These are phyloP conservation scores for Alfaro cultratus DNA, from an alignment of 2,797 vertebrate genomes.

Conservation along the genomic window DNA sequence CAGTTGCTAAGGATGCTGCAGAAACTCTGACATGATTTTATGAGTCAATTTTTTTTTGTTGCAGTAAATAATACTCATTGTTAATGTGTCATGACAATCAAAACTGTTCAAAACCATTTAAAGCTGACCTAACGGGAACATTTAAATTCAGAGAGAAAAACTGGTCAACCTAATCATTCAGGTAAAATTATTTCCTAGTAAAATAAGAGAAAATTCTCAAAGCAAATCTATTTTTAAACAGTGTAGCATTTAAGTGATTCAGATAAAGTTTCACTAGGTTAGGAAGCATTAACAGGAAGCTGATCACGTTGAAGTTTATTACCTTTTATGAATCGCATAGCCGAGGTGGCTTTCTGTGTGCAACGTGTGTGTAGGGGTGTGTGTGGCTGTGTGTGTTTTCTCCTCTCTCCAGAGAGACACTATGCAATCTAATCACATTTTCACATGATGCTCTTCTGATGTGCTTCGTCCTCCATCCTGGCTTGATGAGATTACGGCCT, in stretches of 20 bases:
- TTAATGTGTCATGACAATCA: not conserved
- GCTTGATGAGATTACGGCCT: constrained; percentile 58
- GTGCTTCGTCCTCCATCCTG: constrained; percentile 39
- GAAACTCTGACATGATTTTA: not conserved
- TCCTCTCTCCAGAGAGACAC: constrained; percentile 9
- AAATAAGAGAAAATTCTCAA: not conserved
- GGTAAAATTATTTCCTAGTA: not conserved
- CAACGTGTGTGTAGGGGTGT: not conserved
- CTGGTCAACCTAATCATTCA: not conserved
- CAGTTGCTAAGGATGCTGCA: not conserved
- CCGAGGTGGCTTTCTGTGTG: constrained; percentile 12
- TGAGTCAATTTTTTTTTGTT: not conserved
- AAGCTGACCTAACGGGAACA: not conserved
- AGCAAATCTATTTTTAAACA: not conserved
- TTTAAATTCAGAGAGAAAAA: not conserved
- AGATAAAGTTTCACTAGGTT: not conserved
- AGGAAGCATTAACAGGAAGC: not conserved
- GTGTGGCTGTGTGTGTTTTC: not conserved
- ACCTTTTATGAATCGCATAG: constrained; percentile 6
- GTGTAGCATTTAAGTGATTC: not conserved
- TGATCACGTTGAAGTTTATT: not conserved
- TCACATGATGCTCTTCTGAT: constrained; percentile 47
- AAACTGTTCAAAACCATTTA: not conserved
- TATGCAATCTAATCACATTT: constrained; percentile 62
- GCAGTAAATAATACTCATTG: not conserved